Base-by-base conservation (phyloP, 2,797 vertebrate genomes). In the Pelobates cultripes region DNA sequence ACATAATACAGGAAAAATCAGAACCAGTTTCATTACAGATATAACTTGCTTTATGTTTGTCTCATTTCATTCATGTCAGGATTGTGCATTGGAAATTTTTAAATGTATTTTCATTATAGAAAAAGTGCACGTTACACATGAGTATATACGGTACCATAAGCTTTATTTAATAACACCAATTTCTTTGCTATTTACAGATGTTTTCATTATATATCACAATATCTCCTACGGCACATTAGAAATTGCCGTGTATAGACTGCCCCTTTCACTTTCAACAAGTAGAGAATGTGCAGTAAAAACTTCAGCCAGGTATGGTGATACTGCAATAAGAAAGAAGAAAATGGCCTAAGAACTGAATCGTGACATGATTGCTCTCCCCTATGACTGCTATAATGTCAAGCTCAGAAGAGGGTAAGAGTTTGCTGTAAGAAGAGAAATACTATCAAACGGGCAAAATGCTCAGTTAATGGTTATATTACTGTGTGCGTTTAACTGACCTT, bases 151-250 rank as follows among this genome's bases (percentile, higher is more conserved):
- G 15, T 67, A 77, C 40, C 3, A 70, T 51, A 81, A 9, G 70
- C 28, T 44, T 73, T 40, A 42, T 77, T 43, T 69, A 64, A 73
- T 53, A 68, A 45, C 51, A 77, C 47, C 53, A 43, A 61, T 67
- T 76, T 68, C 17, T 53, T 75, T 83, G 14, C 51, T 15, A 61
- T 83, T 66, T 74, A 78, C 75, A 77, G 73, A 83, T 83, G 73
- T 61, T 67, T 60, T 64, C 61, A 17, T 28, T 57, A 12, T 28
- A 17, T 64, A 5, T 64, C 14, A 28, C 61, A 28, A 64, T 28
- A 40, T 17, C 61, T 14, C 61, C 61, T 64, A 17, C 2, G 10
- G 17, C 55, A 57, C 55, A 6, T 57, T 10, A 2, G 12, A 60
- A 60, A 60, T n/a, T 3, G 14, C 57, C 4, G 4, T 64, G 61